These are phyloP conservation scores for Callopanchax toddi DNA, from an alignment of 2,113 vertebrate genomes.

Conservation along the genomic window DNA sequence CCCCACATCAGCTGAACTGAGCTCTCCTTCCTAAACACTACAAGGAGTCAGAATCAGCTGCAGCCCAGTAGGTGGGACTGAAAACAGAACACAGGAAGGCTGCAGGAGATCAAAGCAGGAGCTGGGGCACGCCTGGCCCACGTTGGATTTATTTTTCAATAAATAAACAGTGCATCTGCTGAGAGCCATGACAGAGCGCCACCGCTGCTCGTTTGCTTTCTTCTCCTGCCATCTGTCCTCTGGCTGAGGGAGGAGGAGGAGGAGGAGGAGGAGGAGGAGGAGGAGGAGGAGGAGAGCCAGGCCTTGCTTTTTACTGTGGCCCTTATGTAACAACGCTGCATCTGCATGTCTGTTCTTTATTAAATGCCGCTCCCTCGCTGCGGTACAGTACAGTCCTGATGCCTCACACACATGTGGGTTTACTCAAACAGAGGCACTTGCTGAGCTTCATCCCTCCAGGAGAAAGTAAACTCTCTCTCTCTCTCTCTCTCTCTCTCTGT, in stretches of 20 bases:
- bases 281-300: constrained; percentile 34
- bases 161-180: constrained; percentile 64
- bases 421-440: constrained; percentile 69
- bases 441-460: constrained; percentile 33
- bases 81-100: constrained; percentile 25
- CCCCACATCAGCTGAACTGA: background rate
- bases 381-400: constrained; percentile 21
- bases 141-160: constrained; percentile 58
- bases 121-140: constrained; percentile 23
- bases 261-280: constrained; percentile 6
- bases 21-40: constrained; percentile 44
- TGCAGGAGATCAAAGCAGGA: constrained; percentile 53
- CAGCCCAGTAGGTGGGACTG: constrained; percentile 45
- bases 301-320: constrained; percentile 11
- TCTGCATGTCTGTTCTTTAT: constrained; percentile 59
- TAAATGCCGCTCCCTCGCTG: constrained; percentile 34
- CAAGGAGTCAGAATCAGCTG: constrained; percentile 41
- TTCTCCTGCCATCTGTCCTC: constrained; percentile 64
- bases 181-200: constrained; percentile 4
- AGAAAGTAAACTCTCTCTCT: constrained; percentile 9
- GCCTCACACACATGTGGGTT: constrained; percentile 46
- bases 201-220: constrained; percentile 40
- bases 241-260: constrained; percentile 26
- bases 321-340: constrained; percentile 58
- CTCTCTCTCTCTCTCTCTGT: background rate